Conservation (phyloP, 30 jellyfish, hydroid and myxozoan genomes). For the Catostylus mosaicus region DNA sequence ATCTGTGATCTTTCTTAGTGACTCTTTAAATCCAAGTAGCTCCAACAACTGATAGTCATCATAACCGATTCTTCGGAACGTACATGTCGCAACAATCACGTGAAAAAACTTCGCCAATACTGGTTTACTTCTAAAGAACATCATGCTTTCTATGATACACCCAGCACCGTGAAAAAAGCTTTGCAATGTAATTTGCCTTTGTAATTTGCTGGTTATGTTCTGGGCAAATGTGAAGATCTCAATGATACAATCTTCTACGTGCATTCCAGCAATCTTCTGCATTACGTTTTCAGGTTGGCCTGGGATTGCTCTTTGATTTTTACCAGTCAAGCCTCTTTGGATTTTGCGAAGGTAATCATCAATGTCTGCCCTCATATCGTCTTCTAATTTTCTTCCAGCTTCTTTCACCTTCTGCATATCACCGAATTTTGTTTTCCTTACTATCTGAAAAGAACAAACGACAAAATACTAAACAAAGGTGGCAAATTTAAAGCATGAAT, state of each 20-base stretch:
- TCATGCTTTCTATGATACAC: slow-evolving; percentile 31
- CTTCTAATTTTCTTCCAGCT: slow-evolving; percentile 31
- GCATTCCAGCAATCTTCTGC: slow-evolving; percentile 63
- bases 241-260: slow-evolving; percentile 50
- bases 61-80: slow-evolving; percentile 60
- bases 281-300: slow-evolving; percentile 48
- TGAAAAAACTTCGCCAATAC: slow-evolving; percentile 69
- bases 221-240: slow-evolving; percentile 27
- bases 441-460: slow-evolving; percentile 29
- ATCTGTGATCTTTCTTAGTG: slow-evolving; percentile 55
- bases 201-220: neutral
- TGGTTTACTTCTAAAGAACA: slow-evolving; percentile 31
- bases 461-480: no score
- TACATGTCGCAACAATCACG: slow-evolving; percentile 72
- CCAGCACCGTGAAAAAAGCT: slow-evolving; percentile 19
- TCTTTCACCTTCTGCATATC: slow-evolving; percentile 53
- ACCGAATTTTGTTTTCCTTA: slow-evolving; percentile 64
- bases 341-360: slow-evolving; percentile 29
- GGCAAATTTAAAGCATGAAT: no score
- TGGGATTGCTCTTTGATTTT: slow-evolving; percentile 23
- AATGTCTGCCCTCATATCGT: slow-evolving; percentile 32
- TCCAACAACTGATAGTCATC: slow-evolving; percentile 63
- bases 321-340: slow-evolving; percentile 50
- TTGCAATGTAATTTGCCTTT: neutral
- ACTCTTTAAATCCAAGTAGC: slow-evolving; percentile 70